A percentile compares a stretch with the other conserved stretches of the same genome.
phyloP scores from a whole-genome alignment of 1,140 invertebrate species.

The Hyphantria cunea region DNA sequence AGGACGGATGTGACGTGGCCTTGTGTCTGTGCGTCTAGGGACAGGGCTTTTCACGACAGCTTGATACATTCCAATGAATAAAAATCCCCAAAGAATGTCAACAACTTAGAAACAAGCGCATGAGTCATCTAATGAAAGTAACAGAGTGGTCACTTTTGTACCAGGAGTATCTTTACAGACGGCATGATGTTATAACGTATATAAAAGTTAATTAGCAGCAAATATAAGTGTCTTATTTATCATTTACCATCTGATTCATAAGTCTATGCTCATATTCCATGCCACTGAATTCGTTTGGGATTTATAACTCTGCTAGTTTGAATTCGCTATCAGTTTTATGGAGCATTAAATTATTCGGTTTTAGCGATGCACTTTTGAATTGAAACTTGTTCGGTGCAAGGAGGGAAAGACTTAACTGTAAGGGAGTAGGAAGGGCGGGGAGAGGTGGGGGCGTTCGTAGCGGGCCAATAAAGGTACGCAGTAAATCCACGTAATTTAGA shows the following conservation, averaged over 20 bases:
- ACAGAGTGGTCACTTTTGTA: slow-evolving; percentile 18
- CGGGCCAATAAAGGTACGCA: slow-evolving; percentile 76
- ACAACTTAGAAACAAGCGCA: slow-evolving; percentile 29
- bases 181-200: slow-evolving; percentile 8
- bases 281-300: slow-evolving; percentile 36
- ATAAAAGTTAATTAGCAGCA: slow-evolving; percentile 25
- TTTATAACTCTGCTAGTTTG: slow-evolving; percentile 37
- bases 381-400: slow-evolving; percentile 42
- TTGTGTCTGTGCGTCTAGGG: slow-evolving; percentile 44
- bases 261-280: slow-evolving; percentile 21
- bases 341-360: slow-evolving; percentile 50
- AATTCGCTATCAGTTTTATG: slow-evolving; percentile 41
- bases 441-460: slow-evolving; percentile 52
- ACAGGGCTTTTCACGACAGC: slow-evolving; percentile 74
- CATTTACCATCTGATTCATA: slow-evolving; percentile 18
- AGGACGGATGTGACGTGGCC: slow-evolving; percentile 73
- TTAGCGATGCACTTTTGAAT: slow-evolving; percentile 52
- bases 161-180: slow-evolving; percentile 19
- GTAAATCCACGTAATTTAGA: slow-evolving; percentile 80
- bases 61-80: slow-evolving; percentile 72
- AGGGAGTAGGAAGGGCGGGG: slow-evolving; percentile 52
- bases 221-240: slow-evolving; percentile 26
- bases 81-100: slow-evolving; percentile 48
- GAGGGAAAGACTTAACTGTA: slow-evolving; percentile 46
- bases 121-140: slow-evolving; percentile 46